phyloP scores from a whole-genome alignment of 1,140 invertebrate genomes.

The Pseudomyrmex pallidus region DNA sequence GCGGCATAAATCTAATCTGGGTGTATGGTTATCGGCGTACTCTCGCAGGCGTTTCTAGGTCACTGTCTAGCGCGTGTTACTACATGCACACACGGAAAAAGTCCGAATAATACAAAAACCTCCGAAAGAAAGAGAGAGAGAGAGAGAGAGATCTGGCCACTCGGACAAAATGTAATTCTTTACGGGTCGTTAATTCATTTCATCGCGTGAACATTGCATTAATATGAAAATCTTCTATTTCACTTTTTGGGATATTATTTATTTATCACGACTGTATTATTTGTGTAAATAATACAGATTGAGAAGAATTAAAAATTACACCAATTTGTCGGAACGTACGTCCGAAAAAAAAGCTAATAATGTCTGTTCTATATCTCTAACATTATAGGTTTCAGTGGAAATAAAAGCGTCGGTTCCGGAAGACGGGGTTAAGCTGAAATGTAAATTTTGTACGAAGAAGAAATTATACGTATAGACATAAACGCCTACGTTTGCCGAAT shows the following conservation, averaged over 20 bases:
- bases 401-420: conserved; percentile 5
- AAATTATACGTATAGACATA: conserved; percentile 10
- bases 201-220: conserved; percentile 15
- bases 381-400: conserved; percentile 1
- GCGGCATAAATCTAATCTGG: conserved; percentile 61
- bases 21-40: conserved; percentile 61
- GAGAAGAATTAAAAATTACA: conserved; percentile 17
- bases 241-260: not conserved
- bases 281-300: too few relatives aligned
- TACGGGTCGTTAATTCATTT: conserved; percentile 40
- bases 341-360: not conserved
- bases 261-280: too few relatives aligned
- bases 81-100: conserved; percentile 33
- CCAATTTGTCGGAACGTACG: not conserved
- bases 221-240: not conserved
- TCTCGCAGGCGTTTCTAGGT: conserved; percentile 64
- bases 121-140: too few relatives aligned
- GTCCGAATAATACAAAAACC: conserved; percentile 26
- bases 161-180: conserved; percentile 20
- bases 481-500: conserved; percentile 16
- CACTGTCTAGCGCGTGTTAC: conserved; percentile 46
- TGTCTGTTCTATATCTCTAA: not conserved
- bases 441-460: conserved; percentile 11
- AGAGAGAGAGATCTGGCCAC: not conserved
- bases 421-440: conserved; percentile 28